These are phyloP conservation scores for Stictonetta naevosa DNA, from an alignment of 2,113 vertebrate species.

Conservation along the genomic window DNA sequence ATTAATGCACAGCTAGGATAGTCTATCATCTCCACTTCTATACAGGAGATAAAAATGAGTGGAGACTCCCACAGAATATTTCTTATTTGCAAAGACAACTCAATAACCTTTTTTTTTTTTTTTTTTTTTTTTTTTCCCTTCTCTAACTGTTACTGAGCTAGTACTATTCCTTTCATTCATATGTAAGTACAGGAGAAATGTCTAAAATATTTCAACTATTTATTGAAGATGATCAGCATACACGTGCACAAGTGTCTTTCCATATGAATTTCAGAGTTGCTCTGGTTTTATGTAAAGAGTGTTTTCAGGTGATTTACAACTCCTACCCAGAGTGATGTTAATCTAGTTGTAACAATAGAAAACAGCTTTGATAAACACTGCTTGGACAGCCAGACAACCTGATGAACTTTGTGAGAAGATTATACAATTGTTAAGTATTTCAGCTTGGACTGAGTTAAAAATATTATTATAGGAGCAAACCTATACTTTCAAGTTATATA, in stretches of 20 bases:
- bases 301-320: not conserved
- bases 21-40: constrained; percentile 43
- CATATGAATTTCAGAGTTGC: not conserved
- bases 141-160: not conserved
- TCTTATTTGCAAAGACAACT: constrained; percentile 30
- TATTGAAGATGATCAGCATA: not conserved
- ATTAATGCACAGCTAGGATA: constrained; percentile 38
- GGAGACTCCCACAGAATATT: not conserved
- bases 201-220: not conserved
- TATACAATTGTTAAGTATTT: not conserved
- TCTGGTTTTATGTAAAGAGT: not conserved
- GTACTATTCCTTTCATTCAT: not conserved
- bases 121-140: not conserved
- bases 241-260: not conserved
- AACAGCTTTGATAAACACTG: not conserved
- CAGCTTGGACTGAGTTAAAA: not conserved
- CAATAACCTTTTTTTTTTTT: constrained; percentile 8
- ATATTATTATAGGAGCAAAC: not conserved
- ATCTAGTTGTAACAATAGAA: not conserved
- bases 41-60: constrained; percentile 1
- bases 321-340: not conserved
- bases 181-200: not conserved
- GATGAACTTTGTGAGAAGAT: not conserved
- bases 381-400: not conserved
- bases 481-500: not conserved